Percentiles rank a stretch among this genome's conserved stretches.
These are phyloP conservation scores for Syndactyla subalaris DNA, from an alignment of 2,797 vertebrate species.

Conservation along the genomic window DNA sequence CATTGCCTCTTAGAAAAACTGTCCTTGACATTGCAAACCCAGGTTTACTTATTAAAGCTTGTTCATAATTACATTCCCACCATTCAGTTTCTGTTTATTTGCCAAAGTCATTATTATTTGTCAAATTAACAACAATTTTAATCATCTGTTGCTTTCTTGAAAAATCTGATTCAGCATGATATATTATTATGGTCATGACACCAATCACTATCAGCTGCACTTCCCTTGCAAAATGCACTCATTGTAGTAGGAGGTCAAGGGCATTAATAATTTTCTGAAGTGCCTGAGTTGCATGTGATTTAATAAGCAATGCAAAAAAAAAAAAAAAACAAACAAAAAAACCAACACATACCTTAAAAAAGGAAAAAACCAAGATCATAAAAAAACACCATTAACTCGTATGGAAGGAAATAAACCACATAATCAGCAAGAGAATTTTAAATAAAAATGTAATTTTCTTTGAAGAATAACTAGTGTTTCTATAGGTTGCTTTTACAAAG, in stretches of 20 bases:
- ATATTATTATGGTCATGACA: conserved; percentile 13
- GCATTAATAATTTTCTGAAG: conserved; percentile 27
- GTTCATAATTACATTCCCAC: background rate
- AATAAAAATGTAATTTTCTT: background rate
- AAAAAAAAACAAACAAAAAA: too few relatives aligned
- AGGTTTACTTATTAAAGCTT: background rate
- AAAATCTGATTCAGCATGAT: background rate
- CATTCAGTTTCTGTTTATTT: background rate
- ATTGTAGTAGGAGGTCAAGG: background rate
- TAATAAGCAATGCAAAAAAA: background rate
- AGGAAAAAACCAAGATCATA: fast-evolving
- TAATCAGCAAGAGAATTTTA: background rate
- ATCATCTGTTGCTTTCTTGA: background rate
- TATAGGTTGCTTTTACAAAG: background rate
- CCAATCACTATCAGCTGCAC: background rate
- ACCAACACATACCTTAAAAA: background rate
- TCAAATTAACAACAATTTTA: conserved; percentile 6
- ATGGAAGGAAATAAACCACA: background rate
- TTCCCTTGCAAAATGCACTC: background rate
- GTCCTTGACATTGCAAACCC: background rate
- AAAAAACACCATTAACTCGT: background rate
- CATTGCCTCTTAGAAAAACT: background rate
- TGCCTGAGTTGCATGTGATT: background rate
- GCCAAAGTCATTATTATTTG: background rate
- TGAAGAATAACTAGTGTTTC: background rate